A percentile compares a stretch with the other conserved stretches of the same genome.
These are phyloP conservation scores for Malurus leucopterus DNA, from an alignment of 2,797 vertebrate species.

Conservation along the genomic window DNA sequence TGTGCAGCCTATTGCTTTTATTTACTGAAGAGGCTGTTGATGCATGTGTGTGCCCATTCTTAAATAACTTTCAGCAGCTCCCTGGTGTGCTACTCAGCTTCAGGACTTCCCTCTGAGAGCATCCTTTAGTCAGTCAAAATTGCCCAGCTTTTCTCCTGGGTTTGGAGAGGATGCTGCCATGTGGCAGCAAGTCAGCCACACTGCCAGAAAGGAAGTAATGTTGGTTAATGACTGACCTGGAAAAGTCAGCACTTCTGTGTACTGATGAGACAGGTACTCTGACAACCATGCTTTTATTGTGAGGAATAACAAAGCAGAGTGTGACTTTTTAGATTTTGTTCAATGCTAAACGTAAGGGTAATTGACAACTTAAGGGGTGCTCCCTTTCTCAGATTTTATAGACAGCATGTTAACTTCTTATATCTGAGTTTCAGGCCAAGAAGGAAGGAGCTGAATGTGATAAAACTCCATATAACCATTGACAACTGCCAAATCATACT, in stretches of 20 bases:
- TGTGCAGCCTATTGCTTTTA: neutral
- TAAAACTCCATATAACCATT: neutral
- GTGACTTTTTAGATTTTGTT: neutral
- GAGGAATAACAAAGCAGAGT: neutral
- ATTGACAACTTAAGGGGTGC: neutral
- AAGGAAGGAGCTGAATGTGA: neutral
- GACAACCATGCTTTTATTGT: neutral
- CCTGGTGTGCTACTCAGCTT: neutral
- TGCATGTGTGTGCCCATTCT: rapidly evolving
- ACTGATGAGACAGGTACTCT: neutral
- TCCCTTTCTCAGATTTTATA: neutral
- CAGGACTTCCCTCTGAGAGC: neutral
- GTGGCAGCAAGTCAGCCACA: neutral
- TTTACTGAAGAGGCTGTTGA: neutral
- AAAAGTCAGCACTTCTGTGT: neutral
- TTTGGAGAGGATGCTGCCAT: neutral
- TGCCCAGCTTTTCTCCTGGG: neutral
- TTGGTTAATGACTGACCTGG: neutral
- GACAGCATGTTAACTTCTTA: neutral
- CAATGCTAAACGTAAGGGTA: neutral
- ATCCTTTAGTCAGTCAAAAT: neutral
- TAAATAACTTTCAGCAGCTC: neutral
- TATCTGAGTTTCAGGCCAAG: neutral
- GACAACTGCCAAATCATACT: neutral
- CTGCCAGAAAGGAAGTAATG: neutral